Conservation (phyloP, 2,797 vertebrate genomes). For the Luscinia luscinia region DNA sequence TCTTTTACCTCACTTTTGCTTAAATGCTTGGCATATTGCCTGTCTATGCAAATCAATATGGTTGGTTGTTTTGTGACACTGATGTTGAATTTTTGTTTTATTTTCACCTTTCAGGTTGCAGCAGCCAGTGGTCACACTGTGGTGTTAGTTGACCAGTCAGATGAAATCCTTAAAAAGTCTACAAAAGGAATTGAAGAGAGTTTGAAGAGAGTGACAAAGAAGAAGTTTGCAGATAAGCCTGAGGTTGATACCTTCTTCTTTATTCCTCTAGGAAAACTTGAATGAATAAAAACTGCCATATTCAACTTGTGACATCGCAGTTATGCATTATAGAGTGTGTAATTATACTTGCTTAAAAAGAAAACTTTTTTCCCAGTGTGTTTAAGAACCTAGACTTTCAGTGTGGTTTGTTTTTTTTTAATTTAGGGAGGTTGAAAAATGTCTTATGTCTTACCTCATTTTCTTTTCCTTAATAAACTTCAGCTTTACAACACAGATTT, state of each 20-base stretch:
- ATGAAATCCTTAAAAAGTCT: conserved; percentile 90
- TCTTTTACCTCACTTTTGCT: not conserved
- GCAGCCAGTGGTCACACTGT: conserved; percentile 92
- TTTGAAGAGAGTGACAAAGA: conserved; percentile 90
- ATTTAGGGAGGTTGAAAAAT: not conserved
- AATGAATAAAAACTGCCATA: not conserved
- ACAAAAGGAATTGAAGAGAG: conserved; percentile 88
- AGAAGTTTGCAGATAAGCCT: conserved; percentile 95
- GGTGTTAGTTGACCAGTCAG: conserved; percentile 91
- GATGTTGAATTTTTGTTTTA: not conserved
- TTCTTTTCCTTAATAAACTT: not conserved
- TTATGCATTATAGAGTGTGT: not conserved
- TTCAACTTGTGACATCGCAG: not conserved
- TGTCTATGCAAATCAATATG: not conserved
- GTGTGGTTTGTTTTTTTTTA: not conserved
- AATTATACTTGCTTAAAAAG: not conserved
- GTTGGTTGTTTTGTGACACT: not conserved
- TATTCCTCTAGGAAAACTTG: not conserved
- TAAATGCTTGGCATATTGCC: not conserved
- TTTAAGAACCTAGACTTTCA: not conserved
- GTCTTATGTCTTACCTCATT: not conserved
- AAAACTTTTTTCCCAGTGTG: not conserved
- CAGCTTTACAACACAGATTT: not conserved
- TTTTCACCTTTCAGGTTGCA: conserved; percentile 81
- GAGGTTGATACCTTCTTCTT: conserved; percentile 79